A percentile compares a stretch with the other conserved stretches of the same genome.
Evolutionary conservation across 2,888 invertebrate genomes (phyloP).

Genomic region (Ectobius pallidus): DNA sequence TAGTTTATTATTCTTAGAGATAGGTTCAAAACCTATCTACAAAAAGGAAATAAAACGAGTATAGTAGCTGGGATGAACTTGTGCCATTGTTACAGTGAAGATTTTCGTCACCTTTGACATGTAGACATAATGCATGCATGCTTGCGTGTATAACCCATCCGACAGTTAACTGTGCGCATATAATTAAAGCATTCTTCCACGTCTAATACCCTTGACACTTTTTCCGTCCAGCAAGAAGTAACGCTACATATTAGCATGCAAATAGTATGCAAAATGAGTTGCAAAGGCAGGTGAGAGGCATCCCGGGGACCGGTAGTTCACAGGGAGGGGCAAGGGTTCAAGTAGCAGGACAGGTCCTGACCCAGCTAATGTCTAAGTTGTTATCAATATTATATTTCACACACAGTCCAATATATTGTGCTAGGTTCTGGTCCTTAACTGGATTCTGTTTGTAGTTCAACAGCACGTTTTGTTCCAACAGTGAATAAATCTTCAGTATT

Average conservation of each 20-base stretch:
- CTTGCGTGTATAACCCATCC: constrained; percentile 18
- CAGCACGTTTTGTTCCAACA: too few species aligned
- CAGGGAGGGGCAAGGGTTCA: not conserved
- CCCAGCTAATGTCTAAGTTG: too few species aligned
- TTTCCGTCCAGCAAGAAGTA: constrained; percentile 7
- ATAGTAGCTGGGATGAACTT: too few species aligned
- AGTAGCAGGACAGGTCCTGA: not conserved
- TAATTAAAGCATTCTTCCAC: constrained; percentile 19
- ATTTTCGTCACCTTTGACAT: not conserved
- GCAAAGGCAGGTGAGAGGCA: not conserved
- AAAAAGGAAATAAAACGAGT: too few species aligned
- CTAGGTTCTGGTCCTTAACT: too few species aligned
- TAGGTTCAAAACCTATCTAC: too few species aligned
- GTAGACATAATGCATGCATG: constrained; percentile 29
- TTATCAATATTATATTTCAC: too few species aligned
- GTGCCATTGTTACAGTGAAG: not conserved
- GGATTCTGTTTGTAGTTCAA: too few species aligned
- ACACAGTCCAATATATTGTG: too few species aligned
- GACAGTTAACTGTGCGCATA: constrained; percentile 7
- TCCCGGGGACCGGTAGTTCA: not conserved
- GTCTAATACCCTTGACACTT: constrained; percentile 11
- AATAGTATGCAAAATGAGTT: constrained; percentile 27
- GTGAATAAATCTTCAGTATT: too few species aligned
- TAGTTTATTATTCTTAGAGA: too few species aligned
- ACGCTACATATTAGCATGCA: constrained; percentile 32